Base-by-base conservation (phyloP, 2,113 vertebrate species). In the Pyxicephalus adspersus region DNA sequence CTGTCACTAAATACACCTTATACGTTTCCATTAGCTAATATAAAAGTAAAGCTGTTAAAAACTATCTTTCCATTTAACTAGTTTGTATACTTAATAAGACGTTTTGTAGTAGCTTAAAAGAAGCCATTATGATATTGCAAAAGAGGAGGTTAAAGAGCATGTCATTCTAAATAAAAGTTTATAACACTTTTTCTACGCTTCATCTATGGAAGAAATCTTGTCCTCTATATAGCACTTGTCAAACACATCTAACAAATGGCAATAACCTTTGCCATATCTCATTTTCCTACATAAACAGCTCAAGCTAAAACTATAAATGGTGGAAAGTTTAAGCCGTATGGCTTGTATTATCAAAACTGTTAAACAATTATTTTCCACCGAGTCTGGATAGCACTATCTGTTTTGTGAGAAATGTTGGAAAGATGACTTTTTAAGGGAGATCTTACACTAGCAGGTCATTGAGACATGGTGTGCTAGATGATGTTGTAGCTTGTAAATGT, bases 311-410 rank as follows among this genome's bases (percentile, higher is more conserved):
- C 83, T 88, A 88, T 85, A 89, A 89, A 91, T 88, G 87, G 87
- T 87, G 90, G 90, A 92, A 92, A 92, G 89, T 89, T 84, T 91
- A 93, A 92, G 90, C 85, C 87, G 79, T 82, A 73, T 82, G 77
- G 86, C 83, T 89, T 85, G 67, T 51, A 18, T 81, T 91, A 90
- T 88, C 89, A 90, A 87, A 91, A 86, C 85, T 85, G 60, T 86
- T 89, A 90, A 83, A 66, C 83, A 75, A 64, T 88, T 89, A 80
- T 87, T 91, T 91, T 91, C 86, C 86, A 85, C 79, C 29, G 17
- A 89, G 88, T 90, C 88, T 90, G 83, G 87, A 87, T 74, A 65
- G 63, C 83, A 73, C 84, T 88, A 85, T 85, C 73, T 86, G 82
- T 78, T 86, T 83, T 83, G 6, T 84, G 52, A 80, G 80, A 81